Evolutionary conservation across 2,797 vertebrate genomes (phyloP).

Genomic region (Knipowitschia caucasica): DNA sequence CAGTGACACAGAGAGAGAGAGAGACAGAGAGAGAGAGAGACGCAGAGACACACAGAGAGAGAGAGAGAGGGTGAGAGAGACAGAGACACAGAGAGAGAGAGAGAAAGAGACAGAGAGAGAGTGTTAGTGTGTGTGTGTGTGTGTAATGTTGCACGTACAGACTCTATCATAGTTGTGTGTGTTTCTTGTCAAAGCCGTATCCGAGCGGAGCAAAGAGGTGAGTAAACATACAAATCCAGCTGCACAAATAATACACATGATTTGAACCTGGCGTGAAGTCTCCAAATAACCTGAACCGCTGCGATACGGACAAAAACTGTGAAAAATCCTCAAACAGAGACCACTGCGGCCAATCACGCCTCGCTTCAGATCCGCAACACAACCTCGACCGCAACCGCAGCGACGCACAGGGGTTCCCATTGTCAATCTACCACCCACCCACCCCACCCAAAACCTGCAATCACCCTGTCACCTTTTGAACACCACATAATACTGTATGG

Average conservation of each 20-base stretch:
- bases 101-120: too few relatives aligned
- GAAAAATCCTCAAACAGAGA: slow-evolving; percentile 9
- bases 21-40: too few relatives aligned
- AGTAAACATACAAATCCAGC: slow-evolving; percentile 22
- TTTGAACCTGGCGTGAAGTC: slow-evolving; percentile 26
- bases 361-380: slow-evolving; percentile 30
- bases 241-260: slow-evolving; percentile 20
- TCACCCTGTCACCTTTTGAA: slow-evolving; percentile 45
- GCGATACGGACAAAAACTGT: slow-evolving; percentile 8
- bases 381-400: slow-evolving; percentile 20
- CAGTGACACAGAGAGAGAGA: too few relatives aligned
- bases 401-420: slow-evolving; percentile 22
- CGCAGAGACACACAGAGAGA: too few relatives aligned
- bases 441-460: slow-evolving; percentile 9
- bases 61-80: too few relatives aligned
- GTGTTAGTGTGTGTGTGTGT: too few relatives aligned
- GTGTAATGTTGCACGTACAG: too few relatives aligned
- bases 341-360: slow-evolving; percentile 37
- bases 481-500: slow-evolving; percentile 50
- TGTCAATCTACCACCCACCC: slow-evolving; percentile 16
- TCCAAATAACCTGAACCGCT: background rate
- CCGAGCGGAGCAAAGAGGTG: slow-evolving; percentile 7
- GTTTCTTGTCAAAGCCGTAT: too few relatives aligned
- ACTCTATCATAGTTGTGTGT: too few relatives aligned
- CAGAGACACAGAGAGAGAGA: too few relatives aligned